Conservation (phyloP, 1,140 invertebrate species). For the Bacillus rossius region DNA sequence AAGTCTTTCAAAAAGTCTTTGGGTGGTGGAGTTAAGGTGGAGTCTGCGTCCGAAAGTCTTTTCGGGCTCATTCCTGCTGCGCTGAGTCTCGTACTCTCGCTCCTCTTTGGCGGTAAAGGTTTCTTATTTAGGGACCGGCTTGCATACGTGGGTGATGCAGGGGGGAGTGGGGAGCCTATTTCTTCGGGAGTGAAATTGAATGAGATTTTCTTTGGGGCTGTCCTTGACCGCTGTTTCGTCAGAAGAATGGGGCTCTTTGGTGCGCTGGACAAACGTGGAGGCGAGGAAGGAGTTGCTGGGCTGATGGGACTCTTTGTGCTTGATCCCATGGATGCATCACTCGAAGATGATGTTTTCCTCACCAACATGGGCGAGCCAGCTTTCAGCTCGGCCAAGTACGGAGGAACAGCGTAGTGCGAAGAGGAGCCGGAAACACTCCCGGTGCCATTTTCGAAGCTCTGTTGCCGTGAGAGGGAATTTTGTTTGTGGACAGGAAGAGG, state of each 20-base stretch:
- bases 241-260: constrained; percentile 19
- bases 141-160: constrained; percentile 18
- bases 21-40: constrained; percentile 59
- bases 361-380: constrained; percentile 28
- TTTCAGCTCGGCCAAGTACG: constrained; percentile 42
- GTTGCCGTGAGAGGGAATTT: constrained; percentile 9
- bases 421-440: constrained; percentile 22
- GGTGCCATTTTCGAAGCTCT: background rate
- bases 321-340: background rate
- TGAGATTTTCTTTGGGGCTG: constrained; percentile 30
- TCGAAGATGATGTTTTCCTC: background rate
- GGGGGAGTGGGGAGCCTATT: background rate
- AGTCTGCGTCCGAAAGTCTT: constrained; percentile 54
- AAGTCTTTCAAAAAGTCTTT: constrained; percentile 80
- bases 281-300: constrained; percentile 5
- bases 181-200: constrained; percentile 26
- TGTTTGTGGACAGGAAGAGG: constrained; percentile 5
- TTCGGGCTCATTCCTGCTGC: constrained; percentile 58
- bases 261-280: constrained; percentile 6
- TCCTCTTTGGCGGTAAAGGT: constrained; percentile 44
- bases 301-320: constrained; percentile 1
- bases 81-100: constrained; percentile 53
- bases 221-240: constrained; percentile 9
- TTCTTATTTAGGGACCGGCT: constrained; percentile 20
- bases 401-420: constrained; percentile 28